phyloP scores from a whole-genome alignment of 1,140 invertebrate species.

The Grapholita molesta region DNA sequence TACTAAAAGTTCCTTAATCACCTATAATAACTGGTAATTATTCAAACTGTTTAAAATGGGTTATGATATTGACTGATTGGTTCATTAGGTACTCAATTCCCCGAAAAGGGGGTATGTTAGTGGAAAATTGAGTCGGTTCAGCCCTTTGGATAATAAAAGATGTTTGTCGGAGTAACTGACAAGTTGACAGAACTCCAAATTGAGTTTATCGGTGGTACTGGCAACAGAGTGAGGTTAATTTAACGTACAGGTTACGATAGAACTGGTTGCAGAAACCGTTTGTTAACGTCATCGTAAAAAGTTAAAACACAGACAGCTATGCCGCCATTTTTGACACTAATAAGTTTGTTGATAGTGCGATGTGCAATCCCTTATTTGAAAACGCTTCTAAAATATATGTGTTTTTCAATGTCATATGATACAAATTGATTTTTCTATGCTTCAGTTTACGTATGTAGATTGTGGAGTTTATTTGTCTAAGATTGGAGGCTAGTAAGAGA shows the following conservation, averaged over 20 bases:
- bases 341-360: no score
- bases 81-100: neutral
- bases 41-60: constrained; percentile 7
- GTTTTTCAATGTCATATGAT: no score
- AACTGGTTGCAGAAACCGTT: no score
- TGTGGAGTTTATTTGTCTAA: no score
- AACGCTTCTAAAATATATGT: no score
- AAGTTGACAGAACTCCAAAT: neutral
- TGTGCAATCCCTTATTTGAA: no score
- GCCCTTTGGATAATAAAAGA: neutral
- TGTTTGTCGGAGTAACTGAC: neutral
- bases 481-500: no score
- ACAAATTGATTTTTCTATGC: no score
- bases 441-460: no score
- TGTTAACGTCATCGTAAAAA: no score
- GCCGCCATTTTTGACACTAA: no score
- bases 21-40: neutral
- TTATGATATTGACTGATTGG: constrained; percentile 12
- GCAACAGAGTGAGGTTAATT: neutral
- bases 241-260: neutral
- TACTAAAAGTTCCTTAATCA: neutral
- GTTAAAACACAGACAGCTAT: no score
- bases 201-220: neutral
- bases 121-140: neutral
- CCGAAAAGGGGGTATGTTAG: neutral